Conservation (phyloP, 2,797 vertebrate species). For the Chiloscyllium punctatum region DNA sequence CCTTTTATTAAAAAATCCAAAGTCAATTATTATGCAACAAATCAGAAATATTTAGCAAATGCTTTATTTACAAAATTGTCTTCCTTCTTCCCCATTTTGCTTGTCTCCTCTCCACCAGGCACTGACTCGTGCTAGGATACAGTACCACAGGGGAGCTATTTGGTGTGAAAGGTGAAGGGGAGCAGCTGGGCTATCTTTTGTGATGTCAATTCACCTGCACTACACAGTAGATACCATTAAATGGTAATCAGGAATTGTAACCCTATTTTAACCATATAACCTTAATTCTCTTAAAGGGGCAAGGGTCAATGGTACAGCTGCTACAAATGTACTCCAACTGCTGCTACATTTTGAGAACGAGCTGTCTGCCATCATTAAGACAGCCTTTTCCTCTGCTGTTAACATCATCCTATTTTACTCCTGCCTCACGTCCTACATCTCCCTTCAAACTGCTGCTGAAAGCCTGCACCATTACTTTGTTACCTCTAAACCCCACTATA, state of each 20-base stretch:
- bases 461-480: background rate
- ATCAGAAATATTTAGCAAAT: background rate
- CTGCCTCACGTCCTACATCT: background rate
- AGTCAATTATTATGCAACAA: background rate
- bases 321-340: background rate
- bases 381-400: background rate
- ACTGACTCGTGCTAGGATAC: background rate
- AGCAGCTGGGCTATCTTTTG: conserved; percentile 40
- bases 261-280: background rate
- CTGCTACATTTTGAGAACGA: background rate
- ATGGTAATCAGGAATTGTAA: background rate
- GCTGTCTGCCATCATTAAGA: background rate
- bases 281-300: background rate
- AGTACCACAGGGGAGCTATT: background rate
- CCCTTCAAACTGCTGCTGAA: background rate
- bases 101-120: background rate
- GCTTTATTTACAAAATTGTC: background rate
- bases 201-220: background rate
- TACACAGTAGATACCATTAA: background rate
- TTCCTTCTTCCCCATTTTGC: background rate
- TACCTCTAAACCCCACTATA: background rate
- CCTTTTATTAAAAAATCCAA: background rate
- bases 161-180: background rate
- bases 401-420: background rate
- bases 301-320: background rate